A percentile compares a stretch with the other conserved stretches of the same genome.
Evolutionary conservation across 2,888 invertebrate genomes (phyloP).

Genomic region (Sphaeridia pumilis): DNA sequence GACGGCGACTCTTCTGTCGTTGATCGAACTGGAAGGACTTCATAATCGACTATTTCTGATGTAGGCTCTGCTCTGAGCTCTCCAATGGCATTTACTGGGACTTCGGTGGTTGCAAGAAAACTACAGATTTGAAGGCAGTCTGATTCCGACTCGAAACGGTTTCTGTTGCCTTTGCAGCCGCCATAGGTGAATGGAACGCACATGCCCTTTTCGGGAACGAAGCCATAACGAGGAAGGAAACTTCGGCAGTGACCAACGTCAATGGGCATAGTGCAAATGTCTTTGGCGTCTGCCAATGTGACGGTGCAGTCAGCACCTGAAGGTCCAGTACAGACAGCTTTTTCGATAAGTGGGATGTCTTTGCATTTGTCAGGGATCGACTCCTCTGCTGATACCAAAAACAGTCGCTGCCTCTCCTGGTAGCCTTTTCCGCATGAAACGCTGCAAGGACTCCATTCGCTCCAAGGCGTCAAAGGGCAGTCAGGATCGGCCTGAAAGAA

Average conservation of each 20-base stretch:
- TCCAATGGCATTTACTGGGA: background rate
- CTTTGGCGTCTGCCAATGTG: slow-evolving; percentile 61
- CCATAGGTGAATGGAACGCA: slow-evolving; percentile 47
- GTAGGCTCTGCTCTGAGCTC: background rate
- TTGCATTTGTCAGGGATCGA: slow-evolving; percentile 52
- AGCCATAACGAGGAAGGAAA: slow-evolving; percentile 45
- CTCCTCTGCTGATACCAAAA: slow-evolving; percentile 52
- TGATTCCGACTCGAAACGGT: slow-evolving; percentile 41
- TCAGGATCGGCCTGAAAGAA: slow-evolving; percentile 15
- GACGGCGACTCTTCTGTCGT: background rate
- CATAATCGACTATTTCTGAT: background rate
- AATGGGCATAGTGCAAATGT: slow-evolving; percentile 41
- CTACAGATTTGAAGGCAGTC: slow-evolving; percentile 38
- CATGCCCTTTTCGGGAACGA: slow-evolving; percentile 41
- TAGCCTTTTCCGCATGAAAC: slow-evolving; percentile 74
- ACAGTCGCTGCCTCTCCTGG: slow-evolving; percentile 53
- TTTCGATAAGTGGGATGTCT: slow-evolving; percentile 60
- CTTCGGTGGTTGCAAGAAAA: slow-evolving; percentile 16
- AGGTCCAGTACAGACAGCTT: slow-evolving; percentile 50
- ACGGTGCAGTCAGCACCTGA: slow-evolving; percentile 56
- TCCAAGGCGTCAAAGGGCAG: slow-evolving; percentile 73
- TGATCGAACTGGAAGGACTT: background rate
- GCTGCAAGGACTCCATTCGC: slow-evolving; percentile 84
- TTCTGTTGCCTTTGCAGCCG: slow-evolving; percentile 48
- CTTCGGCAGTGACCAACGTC: slow-evolving; percentile 46